phyloP scores from a whole-genome alignment of 2,888 invertebrate genomes.

The Acheta domesticus region DNA sequence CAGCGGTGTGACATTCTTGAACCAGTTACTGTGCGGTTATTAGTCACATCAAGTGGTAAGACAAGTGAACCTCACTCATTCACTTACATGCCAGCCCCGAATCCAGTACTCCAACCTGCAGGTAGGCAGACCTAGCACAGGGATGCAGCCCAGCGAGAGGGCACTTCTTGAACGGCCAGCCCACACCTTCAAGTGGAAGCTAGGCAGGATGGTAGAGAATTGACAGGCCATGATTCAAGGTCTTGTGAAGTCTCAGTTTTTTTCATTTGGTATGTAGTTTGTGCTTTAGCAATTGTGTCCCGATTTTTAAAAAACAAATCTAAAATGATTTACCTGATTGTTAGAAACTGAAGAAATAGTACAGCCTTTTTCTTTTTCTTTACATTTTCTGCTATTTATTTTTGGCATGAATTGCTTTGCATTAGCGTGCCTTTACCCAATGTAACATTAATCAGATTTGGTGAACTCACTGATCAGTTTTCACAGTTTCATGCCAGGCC shows the following conservation, averaged over 20 bases:
- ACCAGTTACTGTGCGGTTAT: slow-evolving; percentile 70
- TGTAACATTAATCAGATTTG: too few species aligned
- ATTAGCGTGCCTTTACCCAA: too few species aligned
- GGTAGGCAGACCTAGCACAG: slow-evolving; percentile 27
- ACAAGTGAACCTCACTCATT: slow-evolving; percentile 82
- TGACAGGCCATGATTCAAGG: not conserved
- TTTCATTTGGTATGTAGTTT: not conserved
- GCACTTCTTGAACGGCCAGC: slow-evolving; percentile 21
- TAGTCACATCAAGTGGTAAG: slow-evolving; percentile 80
- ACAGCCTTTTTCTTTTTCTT: too few species aligned
- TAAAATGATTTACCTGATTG: too few species aligned
- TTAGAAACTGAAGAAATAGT: too few species aligned
- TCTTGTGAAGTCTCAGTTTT: not conserved
- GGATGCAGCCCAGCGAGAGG: slow-evolving; percentile 19
- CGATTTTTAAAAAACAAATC: too few species aligned
- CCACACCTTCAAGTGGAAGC: not conserved
- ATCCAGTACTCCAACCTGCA: slow-evolving; percentile 27
- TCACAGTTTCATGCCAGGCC: too few species aligned
- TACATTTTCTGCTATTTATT: too few species aligned
- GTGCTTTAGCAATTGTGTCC: too few species aligned
- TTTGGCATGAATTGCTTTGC: too few species aligned
- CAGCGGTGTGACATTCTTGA: slow-evolving; percentile 63
- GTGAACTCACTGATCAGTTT: too few species aligned
- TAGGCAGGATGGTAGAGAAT: not conserved
- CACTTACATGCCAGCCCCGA: slow-evolving; percentile 64